Conservation (phyloP, 1,140 invertebrate genomes). For the Antheraea pernyi region DNA sequence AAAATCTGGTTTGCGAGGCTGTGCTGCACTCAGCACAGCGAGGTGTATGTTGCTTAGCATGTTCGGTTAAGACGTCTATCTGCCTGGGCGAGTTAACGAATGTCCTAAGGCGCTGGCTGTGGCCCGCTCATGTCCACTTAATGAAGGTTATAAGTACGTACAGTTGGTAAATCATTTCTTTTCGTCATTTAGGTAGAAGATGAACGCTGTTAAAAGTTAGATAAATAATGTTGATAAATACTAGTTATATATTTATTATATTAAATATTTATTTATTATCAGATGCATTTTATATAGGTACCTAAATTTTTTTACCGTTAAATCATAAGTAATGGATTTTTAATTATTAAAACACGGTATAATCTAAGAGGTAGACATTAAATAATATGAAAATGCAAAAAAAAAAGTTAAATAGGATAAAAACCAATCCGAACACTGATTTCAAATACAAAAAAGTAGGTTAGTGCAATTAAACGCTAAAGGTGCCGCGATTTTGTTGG, state of each 20-base stretch:
- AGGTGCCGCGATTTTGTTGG: constrained; percentile 37
- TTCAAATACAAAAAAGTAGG: constrained; percentile 25
- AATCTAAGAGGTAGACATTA: too few relatives aligned
- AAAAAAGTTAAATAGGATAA: not conserved
- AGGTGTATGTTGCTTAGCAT: not conserved
- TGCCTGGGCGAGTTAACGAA: constrained; percentile 33
- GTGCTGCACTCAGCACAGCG: not conserved
- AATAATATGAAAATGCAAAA: not conserved
- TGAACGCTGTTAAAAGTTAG: constrained; percentile 20
- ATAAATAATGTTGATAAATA: not conserved
- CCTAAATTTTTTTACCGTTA: too few relatives aligned
- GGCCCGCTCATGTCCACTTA: constrained; percentile 45
- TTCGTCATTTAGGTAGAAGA: constrained; percentile 29
- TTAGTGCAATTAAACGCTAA: constrained; percentile 31
- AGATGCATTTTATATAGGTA: too few relatives aligned
- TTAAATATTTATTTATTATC: too few relatives aligned
- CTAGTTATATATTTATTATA: too few relatives aligned
- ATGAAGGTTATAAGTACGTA: constrained; percentile 63
- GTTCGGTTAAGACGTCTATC: constrained; percentile 38
- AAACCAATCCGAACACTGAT: not conserved
- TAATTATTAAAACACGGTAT: too few relatives aligned
- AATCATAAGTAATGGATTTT: too few relatives aligned
- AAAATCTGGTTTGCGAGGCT: constrained; percentile 15
- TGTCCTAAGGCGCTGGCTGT: constrained; percentile 38
- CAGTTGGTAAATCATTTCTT: constrained; percentile 53